A percentile compares a stretch with the other conserved stretches of the same genome.
Evolutionary conservation across 2,113 vertebrate genomes (phyloP).

Genomic region (Oplegnathus fasciatus): DNA sequence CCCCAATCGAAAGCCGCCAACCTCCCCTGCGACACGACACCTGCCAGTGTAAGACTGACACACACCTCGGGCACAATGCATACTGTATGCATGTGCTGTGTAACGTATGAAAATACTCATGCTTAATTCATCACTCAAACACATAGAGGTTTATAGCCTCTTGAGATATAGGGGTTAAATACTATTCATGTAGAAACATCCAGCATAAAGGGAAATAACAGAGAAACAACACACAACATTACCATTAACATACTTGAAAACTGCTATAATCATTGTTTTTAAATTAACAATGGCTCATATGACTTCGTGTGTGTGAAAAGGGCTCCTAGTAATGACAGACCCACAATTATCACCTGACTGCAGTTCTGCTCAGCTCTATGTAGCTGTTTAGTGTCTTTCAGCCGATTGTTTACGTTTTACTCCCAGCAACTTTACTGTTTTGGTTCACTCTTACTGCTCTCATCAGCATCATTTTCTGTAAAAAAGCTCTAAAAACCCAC

Average conservation of each 20-base stretch:
- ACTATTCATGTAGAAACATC: background rate
- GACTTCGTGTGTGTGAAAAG: background rate
- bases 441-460: background rate
- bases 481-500: background rate
- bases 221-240: background rate
- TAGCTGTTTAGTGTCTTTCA: background rate
- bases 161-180: background rate
- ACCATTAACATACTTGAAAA: background rate
- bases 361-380: background rate
- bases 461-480: background rate
- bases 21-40: constrained; percentile 78
- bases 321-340: background rate
- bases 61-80: background rate
- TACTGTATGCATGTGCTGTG: background rate
- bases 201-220: background rate
- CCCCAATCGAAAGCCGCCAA: constrained; percentile 82
- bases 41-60: constrained; percentile 76
- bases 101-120: background rate
- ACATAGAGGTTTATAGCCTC: background rate
- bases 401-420: background rate
- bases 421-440: background rate
- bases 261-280: background rate
- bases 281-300: background rate
- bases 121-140: background rate
- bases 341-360: background rate